Base-by-base conservation (phyloP, 64 coral and sea anemone species). In the Dendrophyllia cribrosa region DNA sequence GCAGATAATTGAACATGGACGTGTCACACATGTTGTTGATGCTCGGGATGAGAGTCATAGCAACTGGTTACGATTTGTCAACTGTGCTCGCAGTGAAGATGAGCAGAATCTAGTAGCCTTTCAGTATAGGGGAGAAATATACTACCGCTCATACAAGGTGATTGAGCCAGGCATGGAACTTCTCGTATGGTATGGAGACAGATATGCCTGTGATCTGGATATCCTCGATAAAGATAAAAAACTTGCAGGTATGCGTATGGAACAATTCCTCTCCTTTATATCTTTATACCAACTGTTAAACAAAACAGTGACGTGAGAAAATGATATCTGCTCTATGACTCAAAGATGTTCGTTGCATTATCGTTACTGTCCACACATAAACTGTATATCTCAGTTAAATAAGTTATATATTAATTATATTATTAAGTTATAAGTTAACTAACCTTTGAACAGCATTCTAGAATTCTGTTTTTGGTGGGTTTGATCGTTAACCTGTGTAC, bases 61-160 rank as follows among this genome's bases (percentile, higher is more conserved):
- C 4, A 94, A 94, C 46, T 94, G 92, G 92, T 71, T 94, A 43
- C 87, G 92, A 4, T 94, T 94, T 58, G 88, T 94, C 44, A 94
- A 94, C 66, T 94, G 92, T 83, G 92, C 92, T 56, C 92, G 92
- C 12, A 87, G 89, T 75, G 92, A 94, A 66, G 92, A 94, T 50
- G 92, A 94, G 58, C 92, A 94, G 63, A 94, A 94, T 81, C 85
- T 94, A 14, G 77, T 94, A 13, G 92, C 92, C 49, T 94, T 94
- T 20, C 92, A 94, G 69, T 94, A 88, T 58, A 86, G 88, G 11
- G 92, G 92, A 13, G 81, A 81, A 56, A 94, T 94, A 9, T 94
- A 89, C 53, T 94, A 94, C 48, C 92, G 92, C 53, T 70, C 92
- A 0, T 94, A 75, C 66, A 94, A 94, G 47, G 4, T 75, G 7